Conservation (phyloP, 1,140 invertebrate genomes). For the Bombus confusus region DNA sequence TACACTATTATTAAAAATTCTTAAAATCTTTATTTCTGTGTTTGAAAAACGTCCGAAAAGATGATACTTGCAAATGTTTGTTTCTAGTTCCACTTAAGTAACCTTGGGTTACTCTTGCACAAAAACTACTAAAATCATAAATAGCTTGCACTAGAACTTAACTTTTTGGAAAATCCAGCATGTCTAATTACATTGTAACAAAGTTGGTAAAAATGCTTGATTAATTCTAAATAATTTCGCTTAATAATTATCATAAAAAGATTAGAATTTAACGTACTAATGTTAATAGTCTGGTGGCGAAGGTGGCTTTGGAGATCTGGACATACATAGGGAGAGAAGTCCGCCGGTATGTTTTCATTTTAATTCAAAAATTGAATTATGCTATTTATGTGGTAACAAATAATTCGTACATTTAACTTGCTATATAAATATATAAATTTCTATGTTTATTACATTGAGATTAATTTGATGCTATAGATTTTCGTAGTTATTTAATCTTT, state of each 20-base stretch:
- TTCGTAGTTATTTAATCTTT: constrained; percentile 17
- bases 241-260: constrained; percentile 42
- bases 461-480: constrained; percentile 11
- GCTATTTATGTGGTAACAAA: constrained; percentile 26
- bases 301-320: constrained; percentile 80
- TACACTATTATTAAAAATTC: neutral
- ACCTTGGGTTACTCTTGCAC: constrained; percentile 31
- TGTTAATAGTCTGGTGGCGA: constrained; percentile 80
- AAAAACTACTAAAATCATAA: constrained; percentile 25
- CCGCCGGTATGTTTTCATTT: constrained; percentile 78
- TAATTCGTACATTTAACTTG: constrained; percentile 9
- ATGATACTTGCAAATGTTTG: constrained; percentile 21
- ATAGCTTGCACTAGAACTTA: constrained; percentile 43
- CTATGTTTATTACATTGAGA: neutral
- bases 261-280: constrained; percentile 66
- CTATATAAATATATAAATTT: neutral
- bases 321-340: constrained; percentile 78
- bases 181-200: constrained; percentile 45
- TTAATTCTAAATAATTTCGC: constrained; percentile 49
- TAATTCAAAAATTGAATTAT: constrained; percentile 59
- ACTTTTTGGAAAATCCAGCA: constrained; percentile 38
- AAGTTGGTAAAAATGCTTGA: constrained; percentile 33
- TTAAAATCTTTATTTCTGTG: neutral
- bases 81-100: constrained; percentile 40
- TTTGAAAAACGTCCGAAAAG: neutral